Evolutionary conservation across 2,113 vertebrate species (phyloP).

Genomic region (Centropus unirufus): DNA sequence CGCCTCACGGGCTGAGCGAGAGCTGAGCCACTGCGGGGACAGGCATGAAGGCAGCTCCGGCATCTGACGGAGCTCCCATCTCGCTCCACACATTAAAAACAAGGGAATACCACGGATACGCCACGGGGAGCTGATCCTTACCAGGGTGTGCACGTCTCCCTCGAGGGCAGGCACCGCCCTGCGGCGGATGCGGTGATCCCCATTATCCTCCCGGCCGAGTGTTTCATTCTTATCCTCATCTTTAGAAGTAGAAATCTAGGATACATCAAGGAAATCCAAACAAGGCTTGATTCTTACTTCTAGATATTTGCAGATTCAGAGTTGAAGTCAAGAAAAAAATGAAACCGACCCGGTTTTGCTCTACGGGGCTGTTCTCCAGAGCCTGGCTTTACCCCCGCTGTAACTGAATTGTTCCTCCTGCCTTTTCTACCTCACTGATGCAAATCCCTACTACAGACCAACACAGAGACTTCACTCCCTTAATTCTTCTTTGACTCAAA

Average conservation of each 20-base stretch:
- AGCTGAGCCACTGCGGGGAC: too few relatives aligned
- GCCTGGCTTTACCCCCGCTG: not conserved
- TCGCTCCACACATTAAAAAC: not conserved
- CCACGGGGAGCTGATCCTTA: constrained; percentile 53
- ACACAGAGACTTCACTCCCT: not conserved
- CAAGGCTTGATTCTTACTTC: not conserved
- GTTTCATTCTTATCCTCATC: constrained; percentile 80
- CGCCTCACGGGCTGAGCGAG: too few relatives aligned
- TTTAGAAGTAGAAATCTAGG: constrained; percentile 69
- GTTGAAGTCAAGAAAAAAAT: not conserved
- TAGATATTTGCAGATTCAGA: not conserved
- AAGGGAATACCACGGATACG: too few relatives aligned
- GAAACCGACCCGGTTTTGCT: not conserved
- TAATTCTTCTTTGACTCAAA: not conserved
- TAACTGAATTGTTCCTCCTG: not conserved
- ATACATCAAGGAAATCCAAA: not conserved
- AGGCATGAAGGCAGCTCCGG: not conserved
- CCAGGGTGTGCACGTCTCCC: constrained; percentile 84
- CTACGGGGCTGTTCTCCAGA: not conserved
- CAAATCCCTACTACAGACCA: not conserved
- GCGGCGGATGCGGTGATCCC: constrained; percentile 73
- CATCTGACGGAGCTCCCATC: not conserved
- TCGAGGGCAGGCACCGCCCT: constrained; percentile 78
- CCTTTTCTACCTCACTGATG: not conserved
- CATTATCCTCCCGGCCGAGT: constrained; percentile 65